Evolutionary conservation across 1,140 invertebrate species (phyloP).

Genomic region (Aphis gossypii): DNA sequence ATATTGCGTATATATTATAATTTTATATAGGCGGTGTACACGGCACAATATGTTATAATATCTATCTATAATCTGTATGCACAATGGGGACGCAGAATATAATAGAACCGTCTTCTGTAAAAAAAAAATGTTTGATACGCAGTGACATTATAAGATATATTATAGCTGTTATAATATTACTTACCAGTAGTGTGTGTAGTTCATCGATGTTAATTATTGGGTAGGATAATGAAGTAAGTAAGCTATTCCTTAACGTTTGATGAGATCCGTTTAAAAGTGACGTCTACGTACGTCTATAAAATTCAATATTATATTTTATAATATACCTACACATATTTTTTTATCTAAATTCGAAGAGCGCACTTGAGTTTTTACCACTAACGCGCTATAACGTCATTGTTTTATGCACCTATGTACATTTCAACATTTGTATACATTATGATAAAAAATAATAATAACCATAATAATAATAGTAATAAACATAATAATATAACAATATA

Average conservation of each 20-base stretch:
- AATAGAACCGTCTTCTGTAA: neutral
- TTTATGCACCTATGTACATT: neutral
- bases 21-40: neutral
- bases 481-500: neutral
- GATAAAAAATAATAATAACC: neutral
- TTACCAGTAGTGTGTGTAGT: neutral
- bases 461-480: neutral
- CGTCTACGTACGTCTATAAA: neutral
- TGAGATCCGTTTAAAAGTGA: neutral
- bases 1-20: neutral
- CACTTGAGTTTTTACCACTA: neutral
- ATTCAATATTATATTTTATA: neutral
- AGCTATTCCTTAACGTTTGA: neutral
- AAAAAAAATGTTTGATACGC: neutral
- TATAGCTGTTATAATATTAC: neutral
- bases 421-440: neutral
- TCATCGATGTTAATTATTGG: neutral
- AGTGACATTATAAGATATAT: neutral
- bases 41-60: neutral
- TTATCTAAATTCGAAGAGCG: neutral
- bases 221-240: neutral
- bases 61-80: neutral
- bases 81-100: neutral
- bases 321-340: neutral
- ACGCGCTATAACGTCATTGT: neutral